Base-by-base conservation (phyloP, 2,113 vertebrate species). In the Malurus alboscapulatus region DNA sequence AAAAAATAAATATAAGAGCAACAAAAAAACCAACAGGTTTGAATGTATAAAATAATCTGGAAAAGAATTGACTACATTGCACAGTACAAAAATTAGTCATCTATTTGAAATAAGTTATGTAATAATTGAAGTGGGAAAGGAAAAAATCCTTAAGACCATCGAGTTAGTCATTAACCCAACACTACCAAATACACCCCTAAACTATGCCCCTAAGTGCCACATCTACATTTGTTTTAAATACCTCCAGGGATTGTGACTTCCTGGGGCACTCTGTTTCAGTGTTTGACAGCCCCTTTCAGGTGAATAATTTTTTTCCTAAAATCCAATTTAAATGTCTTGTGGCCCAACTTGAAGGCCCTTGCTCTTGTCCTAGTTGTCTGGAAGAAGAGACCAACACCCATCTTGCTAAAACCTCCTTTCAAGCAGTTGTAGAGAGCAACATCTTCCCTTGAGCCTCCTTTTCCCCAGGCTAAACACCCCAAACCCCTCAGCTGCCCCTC, bases 161-260 rank as follows among this genome's bases (percentile, higher is more conserved):
- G 0, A 66, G 6, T 54, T 6, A 27, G 6, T 10, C 1, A 2
- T 51, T 40, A 78, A n/a, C 10, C 4, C 34, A 67, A 25, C 7
- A 25, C 13, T 59, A 40, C 9, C 24, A 68, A 87, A 55, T 55
- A 18, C 11, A 38, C 1, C 20, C 8, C 16, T 86, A 44, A 91
- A 71, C 7, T 6, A 29, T 20, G 8, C 5, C 6, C 8, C 13
- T 15, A 16, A 90, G 6, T 4, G 4, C 11, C 20, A 42, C 2
- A 14, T 47, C 4, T 62, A 36, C 16, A 14, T 0, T 1, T 12
- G 9, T 68, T 80, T 83, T 59, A 54, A 76, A 48, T 22, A 26
- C 12, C 9, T 69, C 22, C 17, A 45, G 13, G 13, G 9, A 21
- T 29, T 30, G 6, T 14, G 17, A 53, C 16, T 73, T 36, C 40